phyloP scores from a whole-genome alignment of 2,888 invertebrate genomes.

The Drosophila fulvimacula region DNA sequence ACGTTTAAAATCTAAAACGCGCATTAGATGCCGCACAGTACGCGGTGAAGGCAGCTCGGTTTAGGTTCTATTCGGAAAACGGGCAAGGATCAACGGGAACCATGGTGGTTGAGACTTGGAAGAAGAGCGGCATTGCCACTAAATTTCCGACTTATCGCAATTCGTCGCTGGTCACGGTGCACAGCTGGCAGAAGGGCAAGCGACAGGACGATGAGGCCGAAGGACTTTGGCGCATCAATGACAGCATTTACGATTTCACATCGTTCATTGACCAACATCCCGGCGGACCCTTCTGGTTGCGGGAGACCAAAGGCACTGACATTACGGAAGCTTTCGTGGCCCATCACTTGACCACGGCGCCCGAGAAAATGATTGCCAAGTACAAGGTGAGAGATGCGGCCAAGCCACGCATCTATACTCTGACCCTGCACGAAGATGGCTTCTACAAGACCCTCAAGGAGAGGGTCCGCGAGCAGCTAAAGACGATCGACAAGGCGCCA shows the following conservation, averaged over 20 bases:
- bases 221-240: constrained; percentile 91
- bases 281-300: constrained; percentile 92
- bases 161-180: constrained; percentile 70
- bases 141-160: constrained; percentile 84
- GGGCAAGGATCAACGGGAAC: not conserved
- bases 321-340: constrained; percentile 92
- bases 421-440: constrained; percentile 90
- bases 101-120: constrained; percentile 81
- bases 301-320: constrained; percentile 90
- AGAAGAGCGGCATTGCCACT: constrained; percentile 79
- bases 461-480: constrained; percentile 86
- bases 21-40: constrained; percentile 18
- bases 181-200: constrained; percentile 88
- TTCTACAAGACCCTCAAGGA: constrained; percentile 90
- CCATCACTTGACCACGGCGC: constrained; percentile 88
- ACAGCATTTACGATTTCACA: constrained; percentile 93
- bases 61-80: constrained; percentile 2
- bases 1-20: constrained; percentile 7
- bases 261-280: constrained; percentile 93
- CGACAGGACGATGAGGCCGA: constrained; percentile 90
- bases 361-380: constrained; percentile 87
- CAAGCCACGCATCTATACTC: constrained; percentile 88
- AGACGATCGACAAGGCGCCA: constrained; percentile 85
- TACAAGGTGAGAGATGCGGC: constrained; percentile 88
- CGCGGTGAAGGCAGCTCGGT: constrained; percentile 2